A percentile compares a stretch with the other conserved stretches of the same genome.
These are phyloP conservation scores for Apolygus lucorum DNA, from an alignment of 1,140 invertebrate species.

Conservation along the genomic window DNA sequence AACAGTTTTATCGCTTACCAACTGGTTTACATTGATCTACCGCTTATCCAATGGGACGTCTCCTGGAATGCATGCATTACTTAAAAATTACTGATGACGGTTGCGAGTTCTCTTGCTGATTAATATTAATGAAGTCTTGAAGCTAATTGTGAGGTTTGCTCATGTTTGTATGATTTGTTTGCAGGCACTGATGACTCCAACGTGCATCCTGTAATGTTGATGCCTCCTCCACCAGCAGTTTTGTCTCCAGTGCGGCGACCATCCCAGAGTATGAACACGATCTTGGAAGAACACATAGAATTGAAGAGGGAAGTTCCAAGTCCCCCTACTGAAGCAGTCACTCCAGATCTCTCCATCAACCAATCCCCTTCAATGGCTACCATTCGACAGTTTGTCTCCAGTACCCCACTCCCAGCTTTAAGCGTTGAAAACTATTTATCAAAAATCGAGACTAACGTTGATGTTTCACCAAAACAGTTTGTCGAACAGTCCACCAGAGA, in stretches of 20 bases:
- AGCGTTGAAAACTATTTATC: slow-evolving; percentile 52
- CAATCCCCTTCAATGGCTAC: slow-evolving; percentile 36
- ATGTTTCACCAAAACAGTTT: background rate
- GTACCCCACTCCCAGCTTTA: slow-evolving; percentile 44
- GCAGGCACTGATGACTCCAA: slow-evolving; percentile 25
- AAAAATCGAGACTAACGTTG: slow-evolving; percentile 40
- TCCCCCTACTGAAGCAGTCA: slow-evolving; percentile 36
- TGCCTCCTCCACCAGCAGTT: slow-evolving; percentile 26
- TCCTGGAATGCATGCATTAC: too few species aligned
- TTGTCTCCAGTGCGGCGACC: slow-evolving; percentile 22
- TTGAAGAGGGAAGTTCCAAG: slow-evolving; percentile 35
- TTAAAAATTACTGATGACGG: too few species aligned
- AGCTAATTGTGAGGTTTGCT: too few species aligned
- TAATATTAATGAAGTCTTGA: too few species aligned
- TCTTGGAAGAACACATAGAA: background rate
- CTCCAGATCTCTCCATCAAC: slow-evolving; percentile 39
- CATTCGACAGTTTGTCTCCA: slow-evolving; percentile 39
- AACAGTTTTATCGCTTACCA: too few species aligned
- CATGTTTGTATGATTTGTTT: slow-evolving; percentile 17
- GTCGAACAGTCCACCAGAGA: background rate
- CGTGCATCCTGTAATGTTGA: slow-evolving; percentile 28
- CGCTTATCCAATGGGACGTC: too few species aligned
- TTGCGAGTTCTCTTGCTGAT: too few species aligned
- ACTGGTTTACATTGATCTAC: too few species aligned
- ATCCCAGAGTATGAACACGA: background rate